These are phyloP conservation scores for Lasiurus borealis DNA, from an alignment of 2,113 vertebrate genomes.

Conservation along the genomic window DNA sequence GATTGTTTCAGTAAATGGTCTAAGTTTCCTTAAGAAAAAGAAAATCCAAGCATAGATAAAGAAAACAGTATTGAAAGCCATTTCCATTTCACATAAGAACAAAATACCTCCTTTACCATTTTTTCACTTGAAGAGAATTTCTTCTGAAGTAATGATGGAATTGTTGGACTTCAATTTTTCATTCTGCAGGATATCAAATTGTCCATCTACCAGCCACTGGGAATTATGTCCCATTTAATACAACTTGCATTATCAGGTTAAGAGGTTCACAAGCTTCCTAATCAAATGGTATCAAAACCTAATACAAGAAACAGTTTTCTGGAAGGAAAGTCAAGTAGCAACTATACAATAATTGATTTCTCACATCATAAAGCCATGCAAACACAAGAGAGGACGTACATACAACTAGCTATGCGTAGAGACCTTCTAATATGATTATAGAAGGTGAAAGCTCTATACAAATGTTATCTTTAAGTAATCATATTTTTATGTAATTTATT, in stretches of 20 bases:
- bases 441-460: not conserved
- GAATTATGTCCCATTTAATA: slow-evolving; percentile 65
- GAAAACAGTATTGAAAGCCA: slow-evolving; percentile 44
- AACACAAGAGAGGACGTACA: not conserved
- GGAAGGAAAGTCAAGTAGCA: slow-evolving; percentile 57
- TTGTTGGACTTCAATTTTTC: slow-evolving; percentile 70
- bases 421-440: not conserved
- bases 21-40: slow-evolving; percentile 45
- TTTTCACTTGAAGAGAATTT: slow-evolving; percentile 71
- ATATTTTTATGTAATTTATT: not conserved
- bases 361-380: not conserved
- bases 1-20: slow-evolving; percentile 24
- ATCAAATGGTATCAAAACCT: slow-evolving; percentile 73
- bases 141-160: slow-evolving; percentile 69
- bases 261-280: slow-evolving; percentile 52
- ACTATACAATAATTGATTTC: slow-evolving; percentile 55
- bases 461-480: not conserved
- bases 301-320: slow-evolving; percentile 62
- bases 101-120: slow-evolving; percentile 74
- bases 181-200: slow-evolving; percentile 42
- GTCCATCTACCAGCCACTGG: slow-evolving; percentile 46
- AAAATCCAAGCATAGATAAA: not conserved
- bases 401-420: not conserved
- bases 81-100: slow-evolving; percentile 69
- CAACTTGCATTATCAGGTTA: slow-evolving; percentile 59